These are phyloP conservation scores for Pogonophryne albipinna DNA, from an alignment of 2,797 vertebrate genomes.

Conservation along the genomic window DNA sequence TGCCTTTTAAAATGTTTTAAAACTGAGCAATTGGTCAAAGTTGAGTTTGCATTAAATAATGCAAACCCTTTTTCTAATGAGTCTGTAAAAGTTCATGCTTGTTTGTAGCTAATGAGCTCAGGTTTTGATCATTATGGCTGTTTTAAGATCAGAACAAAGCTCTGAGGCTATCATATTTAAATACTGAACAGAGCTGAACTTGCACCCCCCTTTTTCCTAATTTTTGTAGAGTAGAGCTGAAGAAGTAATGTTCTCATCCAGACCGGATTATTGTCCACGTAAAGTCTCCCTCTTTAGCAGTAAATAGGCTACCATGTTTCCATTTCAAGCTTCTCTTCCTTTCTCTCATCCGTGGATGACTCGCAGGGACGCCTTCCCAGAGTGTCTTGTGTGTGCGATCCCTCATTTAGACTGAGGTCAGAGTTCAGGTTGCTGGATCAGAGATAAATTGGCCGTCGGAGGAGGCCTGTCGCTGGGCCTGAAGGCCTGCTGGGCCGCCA, in stretches of 20 bases:
- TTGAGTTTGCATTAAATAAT: not conserved
- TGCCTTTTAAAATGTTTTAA: no score
- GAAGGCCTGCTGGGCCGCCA: constrained; percentile 75
- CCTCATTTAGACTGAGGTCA: constrained; percentile 67
- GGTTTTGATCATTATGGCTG: not conserved
- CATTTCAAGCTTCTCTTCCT: not conserved
- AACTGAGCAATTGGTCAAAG: not conserved
- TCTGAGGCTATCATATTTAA: not conserved
- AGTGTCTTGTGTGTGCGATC: constrained; percentile 41
- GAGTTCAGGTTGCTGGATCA: constrained; percentile 66
- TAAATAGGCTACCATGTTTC: constrained; percentile 23
- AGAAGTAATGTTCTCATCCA: not conserved
- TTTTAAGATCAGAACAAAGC: not conserved
- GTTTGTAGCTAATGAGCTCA: not conserved
- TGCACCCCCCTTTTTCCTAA: not conserved
- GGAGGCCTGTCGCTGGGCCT: constrained; percentile 51
- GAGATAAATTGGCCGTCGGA: constrained; percentile 61
- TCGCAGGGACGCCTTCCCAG: constrained; percentile 32
- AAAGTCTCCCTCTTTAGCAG: not conserved
- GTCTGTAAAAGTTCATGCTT: not conserved
- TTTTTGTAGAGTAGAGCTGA: not conserved
- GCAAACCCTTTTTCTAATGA: not conserved
- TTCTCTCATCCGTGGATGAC: constrained; percentile 16
- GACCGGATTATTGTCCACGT: not conserved
- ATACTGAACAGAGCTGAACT: not conserved